Conservation (phyloP, 2,888 invertebrate species). For the Napeogenes inachia region DNA sequence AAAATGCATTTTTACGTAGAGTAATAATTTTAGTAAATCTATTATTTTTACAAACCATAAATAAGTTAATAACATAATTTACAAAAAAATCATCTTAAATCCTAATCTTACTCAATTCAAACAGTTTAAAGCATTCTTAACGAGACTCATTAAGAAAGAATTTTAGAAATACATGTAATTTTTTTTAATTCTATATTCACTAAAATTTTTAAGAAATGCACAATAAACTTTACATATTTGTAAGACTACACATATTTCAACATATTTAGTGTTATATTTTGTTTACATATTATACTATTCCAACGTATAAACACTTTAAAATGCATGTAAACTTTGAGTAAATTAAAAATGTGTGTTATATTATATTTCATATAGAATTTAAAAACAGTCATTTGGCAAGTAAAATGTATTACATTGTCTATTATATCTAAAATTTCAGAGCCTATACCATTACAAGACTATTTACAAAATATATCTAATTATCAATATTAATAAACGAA, state of each 20-base stretch:
- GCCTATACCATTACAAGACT: constrained; percentile 1
- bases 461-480: constrained; percentile 18
- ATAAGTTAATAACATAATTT: too few species aligned
- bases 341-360: background rate
- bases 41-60: too few species aligned
- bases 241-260: constrained; percentile 1
- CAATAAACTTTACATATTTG: background rate
- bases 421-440: background rate
- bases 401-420: background rate
- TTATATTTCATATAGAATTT: background rate
- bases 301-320: constrained; percentile 1
- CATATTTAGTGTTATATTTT: background rate
- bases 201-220: too few species aligned
- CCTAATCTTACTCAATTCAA: too few species aligned
- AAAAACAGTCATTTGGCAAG: constrained; percentile 1
- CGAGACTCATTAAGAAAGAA: too few species aligned
- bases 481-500: constrained; percentile 19
- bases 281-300: background rate
- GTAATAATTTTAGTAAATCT: too few species aligned
- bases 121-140: too few species aligned
- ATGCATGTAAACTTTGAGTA: constrained; percentile 1
- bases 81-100: too few species aligned
- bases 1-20: too few species aligned
- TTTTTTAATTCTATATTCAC: too few species aligned
- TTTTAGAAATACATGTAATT: too few species aligned